Conservation (phyloP, 2,888 invertebrate species). For the Polyommatus icarus region DNA sequence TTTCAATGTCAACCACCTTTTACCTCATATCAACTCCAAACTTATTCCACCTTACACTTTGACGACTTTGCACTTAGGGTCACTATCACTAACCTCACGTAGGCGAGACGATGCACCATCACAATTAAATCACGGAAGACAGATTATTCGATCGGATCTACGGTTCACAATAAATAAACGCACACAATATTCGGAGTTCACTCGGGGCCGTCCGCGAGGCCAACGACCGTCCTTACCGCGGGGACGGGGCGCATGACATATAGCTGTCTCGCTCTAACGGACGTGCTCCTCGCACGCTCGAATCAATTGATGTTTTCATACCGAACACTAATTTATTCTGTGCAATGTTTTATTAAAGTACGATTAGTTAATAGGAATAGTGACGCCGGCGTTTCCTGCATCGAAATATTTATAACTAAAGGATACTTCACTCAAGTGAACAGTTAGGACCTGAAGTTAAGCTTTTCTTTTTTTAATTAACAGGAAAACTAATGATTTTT, state of each 20-base stretch:
- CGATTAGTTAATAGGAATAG: not conserved
- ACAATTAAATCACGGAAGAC: slow-evolving; percentile 45
- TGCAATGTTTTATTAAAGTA: slow-evolving; percentile 36
- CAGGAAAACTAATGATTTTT: not conserved
- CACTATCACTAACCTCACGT: slow-evolving; percentile 9
- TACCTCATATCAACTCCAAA: not conserved
- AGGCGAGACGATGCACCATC: slow-evolving; percentile 27
- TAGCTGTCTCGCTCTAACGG: slow-evolving; percentile 62
- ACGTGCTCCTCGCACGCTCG: slow-evolving; percentile 55
- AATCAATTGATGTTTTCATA: slow-evolving; percentile 52
- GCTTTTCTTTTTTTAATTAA: not conserved
- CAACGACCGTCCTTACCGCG: slow-evolving; percentile 80
- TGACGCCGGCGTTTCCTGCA: not conserved
- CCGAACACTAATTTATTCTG: slow-evolving; percentile 42
- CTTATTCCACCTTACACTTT: not conserved
- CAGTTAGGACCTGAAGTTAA: not conserved
- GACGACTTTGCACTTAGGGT: not conserved
- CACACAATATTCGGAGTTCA: slow-evolving; percentile 78
- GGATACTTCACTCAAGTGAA: slow-evolving; percentile 5
- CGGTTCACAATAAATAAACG: slow-evolving; percentile 54
- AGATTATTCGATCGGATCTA: slow-evolving; percentile 45
- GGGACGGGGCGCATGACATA: slow-evolving; percentile 60
- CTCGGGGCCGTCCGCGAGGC: slow-evolving; percentile 72
- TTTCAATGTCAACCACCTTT: slow-evolving; percentile 2
- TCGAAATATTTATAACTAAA: not conserved